Conservation (phyloP, 2,888 invertebrate species). For the Campoplex capitator region DNA sequence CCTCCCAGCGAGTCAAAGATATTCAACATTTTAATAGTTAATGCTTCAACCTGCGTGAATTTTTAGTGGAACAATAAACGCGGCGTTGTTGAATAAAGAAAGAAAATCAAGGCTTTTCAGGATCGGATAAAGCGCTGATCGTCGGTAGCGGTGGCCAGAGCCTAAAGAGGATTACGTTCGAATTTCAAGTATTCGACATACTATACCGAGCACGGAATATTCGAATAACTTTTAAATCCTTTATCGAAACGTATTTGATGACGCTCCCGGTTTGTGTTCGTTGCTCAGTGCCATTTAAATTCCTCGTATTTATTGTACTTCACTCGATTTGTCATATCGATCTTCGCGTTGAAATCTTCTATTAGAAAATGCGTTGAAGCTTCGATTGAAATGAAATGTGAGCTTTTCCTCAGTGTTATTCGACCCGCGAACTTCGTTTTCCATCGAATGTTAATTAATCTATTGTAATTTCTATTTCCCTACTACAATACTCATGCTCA, state of each 20-base stretch:
- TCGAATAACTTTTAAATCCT: constrained; percentile 79
- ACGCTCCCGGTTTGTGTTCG: constrained; percentile 55
- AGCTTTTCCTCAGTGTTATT: neutral
- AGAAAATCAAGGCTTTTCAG: constrained; percentile 10
- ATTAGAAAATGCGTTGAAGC: no score
- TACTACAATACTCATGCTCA: neutral
- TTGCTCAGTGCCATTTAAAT: constrained; percentile 41
- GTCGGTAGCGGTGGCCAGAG: constrained; percentile 44
- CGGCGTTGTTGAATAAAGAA: neutral
- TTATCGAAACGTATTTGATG: constrained; percentile 73
- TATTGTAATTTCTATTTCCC: neutral
- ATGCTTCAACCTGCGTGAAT: neutral
- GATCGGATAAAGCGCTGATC: constrained; percentile 40
- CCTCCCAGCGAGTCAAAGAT: neutral
- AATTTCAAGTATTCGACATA: constrained; percentile 76
- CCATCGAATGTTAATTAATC: neutral
- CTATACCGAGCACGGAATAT: constrained; percentile 75
- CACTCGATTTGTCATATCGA: constrained; percentile 13
- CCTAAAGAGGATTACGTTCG: constrained; percentile 76
- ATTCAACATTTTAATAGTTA: neutral
- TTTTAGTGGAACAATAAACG: neutral
- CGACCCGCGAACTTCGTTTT: neutral
- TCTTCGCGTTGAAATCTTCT: neutral
- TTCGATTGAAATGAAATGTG: neutral
- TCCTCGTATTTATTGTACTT: neutral